Base-by-base conservation (phyloP, 2,888 invertebrate species). In the Ferrisia virgata region DNA sequence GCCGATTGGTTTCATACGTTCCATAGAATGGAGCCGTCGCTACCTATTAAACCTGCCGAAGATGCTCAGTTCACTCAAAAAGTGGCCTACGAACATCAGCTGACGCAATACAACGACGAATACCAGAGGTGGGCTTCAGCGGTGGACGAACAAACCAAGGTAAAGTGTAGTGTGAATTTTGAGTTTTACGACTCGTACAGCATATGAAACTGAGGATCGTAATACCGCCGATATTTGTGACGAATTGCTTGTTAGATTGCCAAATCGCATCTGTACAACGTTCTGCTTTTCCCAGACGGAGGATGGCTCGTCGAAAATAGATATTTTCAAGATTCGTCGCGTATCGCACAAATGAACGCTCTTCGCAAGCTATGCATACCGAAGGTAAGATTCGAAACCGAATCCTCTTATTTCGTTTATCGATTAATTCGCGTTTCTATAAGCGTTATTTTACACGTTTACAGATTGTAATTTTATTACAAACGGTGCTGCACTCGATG, bases 1-100 rank as follows among this genome's bases (percentile, higher is more conserved):
- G 93, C 93, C 86, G 94, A 95, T 87, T 98, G 97, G 97, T 95
- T 95, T 86, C 92, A 94, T 86, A 93, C 95, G 87, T 95, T 91
- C 86, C 93, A 95, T 87, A 93, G 94, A 87, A 93, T 92, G 0
- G 93, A 93, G 88, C 98, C 97, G 0, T 91, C 91, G 84, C 92
- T 92, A 85, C 92, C 94, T 0, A 91, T 92, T 58, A 89, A 90
- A 15, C 88, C 92, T 39, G 89, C 90, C 0, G 87, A 91, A 18
- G 91, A 91, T 87, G 92, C 93, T 6, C 92, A 93, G 79, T 97
- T 97, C 88, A 93, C 96, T 0, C 96, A 97, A 87, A 94, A 94
- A 88, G 94, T 97, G 31, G 95, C 95, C 1, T 92, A 93, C 87
- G 96, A 98, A 88, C 97, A 97, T 87, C 92, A 92, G 87, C 91